Evolutionary conservation across 2,797 vertebrate species (phyloP).

Genomic region (Aulostomus chinensis): DNA sequence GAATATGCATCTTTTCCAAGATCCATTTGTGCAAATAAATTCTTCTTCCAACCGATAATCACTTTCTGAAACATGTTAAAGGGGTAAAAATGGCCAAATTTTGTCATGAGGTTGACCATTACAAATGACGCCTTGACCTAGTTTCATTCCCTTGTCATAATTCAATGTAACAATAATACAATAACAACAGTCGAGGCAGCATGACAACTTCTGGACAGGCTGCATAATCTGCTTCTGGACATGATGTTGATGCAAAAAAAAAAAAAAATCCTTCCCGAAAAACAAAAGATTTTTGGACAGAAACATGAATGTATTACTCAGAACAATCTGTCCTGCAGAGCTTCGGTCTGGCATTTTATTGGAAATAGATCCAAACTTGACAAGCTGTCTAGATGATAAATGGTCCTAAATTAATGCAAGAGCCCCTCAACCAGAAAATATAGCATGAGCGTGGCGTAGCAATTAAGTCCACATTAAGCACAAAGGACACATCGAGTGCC

Average conservation of each 20-base stretch:
- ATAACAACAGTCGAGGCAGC: constrained; percentile 31
- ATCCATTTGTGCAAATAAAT: constrained; percentile 7
- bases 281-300: constrained; percentile 43
- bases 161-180: constrained; percentile 28
- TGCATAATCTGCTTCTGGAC: constrained; percentile 22
- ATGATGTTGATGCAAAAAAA: constrained; percentile 26
- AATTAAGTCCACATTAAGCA: constrained; percentile 60
- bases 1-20: constrained; percentile 34
- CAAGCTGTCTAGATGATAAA: constrained; percentile 72
- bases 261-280: constrained; percentile 9
- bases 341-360: constrained; percentile 30
- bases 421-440: constrained; percentile 54
- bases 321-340: constrained; percentile 27
- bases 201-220: constrained; percentile 16
- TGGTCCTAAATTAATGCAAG: constrained; percentile 66
- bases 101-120: constrained; percentile 29
- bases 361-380: constrained; percentile 50
- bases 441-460: constrained; percentile 32
- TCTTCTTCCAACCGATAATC: constrained; percentile 26
- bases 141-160: constrained; percentile 22
- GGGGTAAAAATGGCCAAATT: constrained; percentile 8
- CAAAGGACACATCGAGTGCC: constrained; percentile 32
- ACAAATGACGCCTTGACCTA: constrained; percentile 36
- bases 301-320: constrained; percentile 42
- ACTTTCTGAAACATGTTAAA: constrained; percentile 21